phyloP scores from a whole-genome alignment of 1,140 invertebrate species.

The Zaprionus vittiger region DNA sequence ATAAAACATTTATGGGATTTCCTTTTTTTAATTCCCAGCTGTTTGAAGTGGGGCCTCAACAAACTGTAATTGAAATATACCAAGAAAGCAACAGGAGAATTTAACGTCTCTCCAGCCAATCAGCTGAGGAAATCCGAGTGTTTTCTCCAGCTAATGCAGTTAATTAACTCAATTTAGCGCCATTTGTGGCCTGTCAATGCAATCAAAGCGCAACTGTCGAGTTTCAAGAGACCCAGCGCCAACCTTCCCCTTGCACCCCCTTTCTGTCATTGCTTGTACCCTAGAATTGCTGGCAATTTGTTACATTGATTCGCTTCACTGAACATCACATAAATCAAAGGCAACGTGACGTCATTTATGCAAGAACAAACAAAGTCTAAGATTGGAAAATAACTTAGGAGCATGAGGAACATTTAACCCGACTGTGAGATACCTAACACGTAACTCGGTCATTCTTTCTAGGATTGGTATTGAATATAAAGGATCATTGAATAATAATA shows the following conservation, averaged over 20 bases:
- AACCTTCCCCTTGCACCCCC: neutral
- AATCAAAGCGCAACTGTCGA: slow-evolving; percentile 21
- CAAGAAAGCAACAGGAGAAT: neutral
- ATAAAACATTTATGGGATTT: slow-evolving; percentile 29
- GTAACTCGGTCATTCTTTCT: neutral
- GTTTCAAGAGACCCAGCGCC: neutral
- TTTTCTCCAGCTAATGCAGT: slow-evolving; percentile 23
- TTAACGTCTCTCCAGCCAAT: neutral
- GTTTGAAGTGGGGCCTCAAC: neutral
- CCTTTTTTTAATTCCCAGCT: slow-evolving; percentile 22
- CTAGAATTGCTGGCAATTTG: slow-evolving; percentile 27
- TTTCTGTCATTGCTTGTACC: neutral
- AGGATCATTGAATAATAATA: no score
- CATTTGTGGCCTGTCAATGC: slow-evolving; percentile 13
- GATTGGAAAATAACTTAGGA: neutral
- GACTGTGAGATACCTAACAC: neutral
- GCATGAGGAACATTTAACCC: neutral
- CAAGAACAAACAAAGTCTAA: slow-evolving; percentile 16
- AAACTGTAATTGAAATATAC: neutral
- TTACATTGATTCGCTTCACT: slow-evolving; percentile 32
- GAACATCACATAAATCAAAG: slow-evolving; percentile 35
- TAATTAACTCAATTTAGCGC: slow-evolving; percentile 42
- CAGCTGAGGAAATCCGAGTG: slow-evolving; percentile 16
- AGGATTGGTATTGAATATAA: no score
- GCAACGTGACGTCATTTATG: slow-evolving; percentile 29